Evolutionary conservation across 2,797 vertebrate genomes (phyloP).

Genomic region (Sternarchorhynchus goeldii): DNA sequence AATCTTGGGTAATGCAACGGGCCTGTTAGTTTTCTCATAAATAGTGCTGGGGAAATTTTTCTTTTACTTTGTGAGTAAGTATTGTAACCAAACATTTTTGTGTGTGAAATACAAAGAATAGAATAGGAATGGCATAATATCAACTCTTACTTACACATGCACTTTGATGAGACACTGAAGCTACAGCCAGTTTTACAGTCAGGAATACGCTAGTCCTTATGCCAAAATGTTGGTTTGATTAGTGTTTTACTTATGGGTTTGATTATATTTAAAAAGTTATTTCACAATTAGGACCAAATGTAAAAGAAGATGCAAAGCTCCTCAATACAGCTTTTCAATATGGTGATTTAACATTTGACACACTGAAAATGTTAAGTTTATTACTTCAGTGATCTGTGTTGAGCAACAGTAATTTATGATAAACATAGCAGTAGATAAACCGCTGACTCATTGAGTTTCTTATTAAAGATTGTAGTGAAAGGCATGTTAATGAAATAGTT

Average conservation of each 20-base stretch:
- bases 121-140: slow-evolving; percentile 32
- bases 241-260: not conserved
- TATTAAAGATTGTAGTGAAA: slow-evolving; percentile 34
- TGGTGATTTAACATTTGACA: slow-evolving; percentile 28
- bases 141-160: slow-evolving; percentile 27
- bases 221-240: slow-evolving; percentile 12
- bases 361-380: slow-evolving; percentile 15
- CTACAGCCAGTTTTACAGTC: not conserved
- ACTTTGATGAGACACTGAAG: slow-evolving; percentile 39
- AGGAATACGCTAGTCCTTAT: slow-evolving; percentile 8
- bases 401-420: slow-evolving; percentile 37
- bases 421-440: slow-evolving; percentile 50
- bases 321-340: not conserved
- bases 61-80: slow-evolving; percentile 60
- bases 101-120: slow-evolving; percentile 42
- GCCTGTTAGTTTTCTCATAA: slow-evolving; percentile 39
- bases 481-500: slow-evolving; percentile 47
- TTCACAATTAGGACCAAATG: slow-evolving; percentile 45
- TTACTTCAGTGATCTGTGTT: slow-evolving; percentile 46
- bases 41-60: slow-evolving; percentile 29
- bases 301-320: slow-evolving; percentile 2
- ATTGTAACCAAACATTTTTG: slow-evolving; percentile 43
- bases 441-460: slow-evolving; percentile 40
- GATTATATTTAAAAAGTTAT: slow-evolving; percentile 1
- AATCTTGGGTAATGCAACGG: slow-evolving; percentile 14